Evolutionary conservation across 1,140 invertebrate species (phyloP), one percentile per base, ranked within the genome.

Genomic region (Eriosoma lanigerum): DNA sequence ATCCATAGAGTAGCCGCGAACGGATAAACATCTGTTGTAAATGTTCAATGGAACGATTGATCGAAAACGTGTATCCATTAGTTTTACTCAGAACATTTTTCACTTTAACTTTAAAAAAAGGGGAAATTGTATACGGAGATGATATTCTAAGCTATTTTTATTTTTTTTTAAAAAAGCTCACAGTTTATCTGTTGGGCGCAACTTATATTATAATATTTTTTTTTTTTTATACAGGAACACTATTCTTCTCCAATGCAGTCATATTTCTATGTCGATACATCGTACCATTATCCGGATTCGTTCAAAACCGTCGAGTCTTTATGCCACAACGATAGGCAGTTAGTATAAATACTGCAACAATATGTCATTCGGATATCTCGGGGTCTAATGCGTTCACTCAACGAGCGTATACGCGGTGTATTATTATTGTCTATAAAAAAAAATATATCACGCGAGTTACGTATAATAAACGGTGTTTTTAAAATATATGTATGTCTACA

Each of bases 41-140:
- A 13, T 24, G 48, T 26, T 52, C 48, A 68, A 68, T 44, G 52
- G 52, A 38, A 78, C 44, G 62, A 78, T 78, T 78, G 62, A 62
- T 62, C 56, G 75, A 78, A 78, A 62, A 78, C 73, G 73, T 78
- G 75, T 56, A 78, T 78, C 56, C 75, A 78, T 78, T 78, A 62
- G 54, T 78, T 78, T 78, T 78, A 54, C 73, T 76, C 17, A 24
- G 52, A 52, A 76, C 32, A 76, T 76, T 50, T 76, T 58, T 76
- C 73, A 76, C 26, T 52, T 13, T 17, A 60, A 54, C 29, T 58
- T 44, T 8, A 54, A 56, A 62, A 26, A 26, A 29, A 54, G 17
- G 73, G 48, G 10, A 54, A 73, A 73, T 44, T 38, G 8, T 38
- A 38, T 38, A 38, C 32, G 32, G 8, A 38, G 32, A 8, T 4